A percentile compares a stretch with the other conserved stretches of the same genome.
phyloP scores from a whole-genome alignment of 2,797 vertebrate genomes.

The Neopelma chrysocephalum region DNA sequence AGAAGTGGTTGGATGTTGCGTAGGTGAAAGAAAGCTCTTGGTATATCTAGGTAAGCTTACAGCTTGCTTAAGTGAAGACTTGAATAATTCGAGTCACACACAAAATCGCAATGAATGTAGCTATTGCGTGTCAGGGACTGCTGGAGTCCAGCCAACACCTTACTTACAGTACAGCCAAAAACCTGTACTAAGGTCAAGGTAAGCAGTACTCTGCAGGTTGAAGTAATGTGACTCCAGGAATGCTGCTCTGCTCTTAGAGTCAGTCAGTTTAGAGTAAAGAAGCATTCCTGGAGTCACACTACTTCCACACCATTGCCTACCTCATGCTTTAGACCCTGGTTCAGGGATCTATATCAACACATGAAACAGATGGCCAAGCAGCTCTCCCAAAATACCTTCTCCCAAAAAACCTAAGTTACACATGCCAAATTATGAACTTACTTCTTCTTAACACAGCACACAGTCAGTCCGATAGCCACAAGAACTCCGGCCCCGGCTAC shows the following conservation, averaged over 20 bases:
- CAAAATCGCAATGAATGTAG: neutral
- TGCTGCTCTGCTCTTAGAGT: neutral
- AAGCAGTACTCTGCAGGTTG: neutral
- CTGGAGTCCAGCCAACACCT: neutral
- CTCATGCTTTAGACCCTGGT: neutral
- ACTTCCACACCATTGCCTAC: neutral
- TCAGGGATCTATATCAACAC: neutral
- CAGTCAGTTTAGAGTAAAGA: neutral
- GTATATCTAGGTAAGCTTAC: neutral
- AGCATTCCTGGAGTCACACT: neutral
- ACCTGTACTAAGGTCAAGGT: neutral
- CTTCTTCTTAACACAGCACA: constrained; percentile 80
- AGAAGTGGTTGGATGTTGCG: neutral
- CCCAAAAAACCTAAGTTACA: neutral
- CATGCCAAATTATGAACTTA: constrained; percentile 67
- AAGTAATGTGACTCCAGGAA: neutral
- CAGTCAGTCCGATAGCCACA: constrained; percentile 63
- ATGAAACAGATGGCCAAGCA: neutral
- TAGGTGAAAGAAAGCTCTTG: neutral
- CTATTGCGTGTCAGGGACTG: neutral
- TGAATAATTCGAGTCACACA: neutral
- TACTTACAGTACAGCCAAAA: neutral
- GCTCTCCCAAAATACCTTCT: neutral
- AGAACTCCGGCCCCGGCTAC: constrained; percentile 69
- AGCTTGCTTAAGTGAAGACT: neutral